Evolutionary conservation across 1,140 invertebrate species (phyloP).

Genomic region (Asbolus verrucosus): DNA sequence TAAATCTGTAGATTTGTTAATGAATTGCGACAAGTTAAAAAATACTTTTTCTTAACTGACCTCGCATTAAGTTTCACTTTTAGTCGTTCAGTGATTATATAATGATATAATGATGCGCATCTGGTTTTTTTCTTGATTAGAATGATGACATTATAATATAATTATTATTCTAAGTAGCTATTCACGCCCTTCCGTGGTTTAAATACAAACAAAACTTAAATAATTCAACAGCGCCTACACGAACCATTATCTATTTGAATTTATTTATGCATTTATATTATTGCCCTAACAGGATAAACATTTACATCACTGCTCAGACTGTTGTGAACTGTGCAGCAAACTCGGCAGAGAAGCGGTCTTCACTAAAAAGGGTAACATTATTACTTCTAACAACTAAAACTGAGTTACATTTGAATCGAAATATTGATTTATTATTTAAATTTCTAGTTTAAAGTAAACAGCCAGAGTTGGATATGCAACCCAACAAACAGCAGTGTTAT

Average conservation of each 20-base stretch:
- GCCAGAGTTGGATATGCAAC: not conserved
- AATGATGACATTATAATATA: constrained; percentile 23
- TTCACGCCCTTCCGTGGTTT: constrained; percentile 5
- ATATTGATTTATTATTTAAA: too few species aligned
- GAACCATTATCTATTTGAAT: constrained; percentile 8
- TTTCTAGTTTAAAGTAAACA: not conserved
- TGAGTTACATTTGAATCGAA: too few species aligned
- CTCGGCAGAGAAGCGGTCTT: too few species aligned
- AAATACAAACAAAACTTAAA: constrained; percentile 1
- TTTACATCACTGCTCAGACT: too few species aligned
- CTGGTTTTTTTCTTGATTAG: constrained; percentile 8
- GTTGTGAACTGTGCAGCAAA: too few species aligned
- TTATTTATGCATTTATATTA: constrained; percentile 19
- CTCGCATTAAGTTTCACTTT: constrained; percentile 30
- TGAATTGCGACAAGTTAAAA: constrained; percentile 19
- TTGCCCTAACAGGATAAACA: constrained; percentile 22
- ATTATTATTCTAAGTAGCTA: constrained; percentile 27
- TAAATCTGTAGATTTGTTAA: constrained; percentile 13
- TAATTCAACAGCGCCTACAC: constrained; percentile 15
- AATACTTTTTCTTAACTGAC: constrained; percentile 4
- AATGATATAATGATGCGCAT: not conserved
- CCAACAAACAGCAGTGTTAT: not conserved
- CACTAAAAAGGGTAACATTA: too few species aligned
- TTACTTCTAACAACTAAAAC: too few species aligned
- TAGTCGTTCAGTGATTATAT: constrained; percentile 25